These are phyloP conservation scores for Diplodus sargus DNA, from an alignment of 2,797 vertebrate species.

Conservation along the genomic window DNA sequence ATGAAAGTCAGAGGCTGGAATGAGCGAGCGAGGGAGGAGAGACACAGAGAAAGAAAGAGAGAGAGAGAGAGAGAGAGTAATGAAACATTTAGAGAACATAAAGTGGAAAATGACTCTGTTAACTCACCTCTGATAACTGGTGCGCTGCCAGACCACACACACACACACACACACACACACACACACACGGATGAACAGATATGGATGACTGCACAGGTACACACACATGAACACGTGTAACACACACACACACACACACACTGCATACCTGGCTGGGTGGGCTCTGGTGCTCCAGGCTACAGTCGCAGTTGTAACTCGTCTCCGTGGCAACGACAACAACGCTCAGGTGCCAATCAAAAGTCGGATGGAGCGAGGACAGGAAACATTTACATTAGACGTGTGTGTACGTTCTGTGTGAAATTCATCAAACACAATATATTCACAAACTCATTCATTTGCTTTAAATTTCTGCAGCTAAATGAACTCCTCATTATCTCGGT, in stretches of 20 bases:
- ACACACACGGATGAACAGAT: slow-evolving; percentile 69
- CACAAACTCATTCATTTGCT: no score
- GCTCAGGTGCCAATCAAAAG: slow-evolving; percentile 35
- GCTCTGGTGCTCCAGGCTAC: slow-evolving; percentile 57
- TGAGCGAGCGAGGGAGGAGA: slow-evolving; percentile 40
- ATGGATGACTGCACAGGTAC: slow-evolving; percentile 46
- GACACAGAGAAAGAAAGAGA: slow-evolving; percentile 24
- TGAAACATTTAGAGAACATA: slow-evolving; percentile 70
- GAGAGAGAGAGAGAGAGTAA: slow-evolving; percentile 47
- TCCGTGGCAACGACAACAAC: slow-evolving; percentile 40
- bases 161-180: slow-evolving; percentile 34
- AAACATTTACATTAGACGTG: not conserved
- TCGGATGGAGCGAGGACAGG: not conserved
- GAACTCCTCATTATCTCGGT: slow-evolving; percentile 38
- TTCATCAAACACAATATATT: no score
- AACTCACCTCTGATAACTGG: slow-evolving; percentile 76
- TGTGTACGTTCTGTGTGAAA: not conserved
- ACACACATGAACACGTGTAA: slow-evolving; percentile 21
- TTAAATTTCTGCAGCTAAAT: slow-evolving; percentile 18
- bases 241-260: slow-evolving; percentile 18
- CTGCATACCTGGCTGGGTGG: slow-evolving; percentile 74
- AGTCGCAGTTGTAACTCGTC: slow-evolving; percentile 39
- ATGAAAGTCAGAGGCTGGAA: slow-evolving; percentile 60
- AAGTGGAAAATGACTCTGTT: slow-evolving; percentile 67
- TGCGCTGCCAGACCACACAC: slow-evolving; percentile 84